These are phyloP conservation scores for Tetragonula clypearis DNA, from an alignment of 1,140 invertebrate species.

Conservation along the genomic window DNA sequence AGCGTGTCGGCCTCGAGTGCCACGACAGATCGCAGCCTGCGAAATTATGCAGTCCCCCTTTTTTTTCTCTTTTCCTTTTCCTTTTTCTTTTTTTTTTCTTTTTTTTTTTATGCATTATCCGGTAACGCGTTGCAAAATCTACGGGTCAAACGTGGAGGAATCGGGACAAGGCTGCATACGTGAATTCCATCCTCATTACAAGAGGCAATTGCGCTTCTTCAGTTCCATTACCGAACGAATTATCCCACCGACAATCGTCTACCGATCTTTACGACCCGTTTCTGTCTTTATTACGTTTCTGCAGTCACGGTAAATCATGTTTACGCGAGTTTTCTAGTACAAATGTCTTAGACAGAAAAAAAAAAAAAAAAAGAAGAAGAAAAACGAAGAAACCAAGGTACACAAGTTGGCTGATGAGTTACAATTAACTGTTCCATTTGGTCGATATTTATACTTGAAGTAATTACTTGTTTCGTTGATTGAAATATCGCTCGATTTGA, in stretches of 20 bases:
- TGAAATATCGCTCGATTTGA: no score
- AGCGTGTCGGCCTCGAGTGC: conserved; percentile 8
- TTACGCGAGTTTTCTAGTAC: background rate
- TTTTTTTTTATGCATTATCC: conserved; percentile 28
- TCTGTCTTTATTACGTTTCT: background rate
- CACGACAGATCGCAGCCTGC: background rate
- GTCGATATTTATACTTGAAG: no score
- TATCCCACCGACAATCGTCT: background rate
- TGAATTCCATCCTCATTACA: conserved; percentile 48
- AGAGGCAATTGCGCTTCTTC: background rate
- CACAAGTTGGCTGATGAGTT: no score
- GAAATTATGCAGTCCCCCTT: conserved; percentile 17
- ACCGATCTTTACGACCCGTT: no score
- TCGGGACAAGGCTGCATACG: conserved; percentile 51
- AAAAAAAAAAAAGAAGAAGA: no score
- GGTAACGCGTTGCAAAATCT: conserved; percentile 54
- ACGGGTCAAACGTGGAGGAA: conserved; percentile 38
- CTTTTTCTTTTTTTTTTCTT: no score
- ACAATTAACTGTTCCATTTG: no score
- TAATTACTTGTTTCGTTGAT: no score
- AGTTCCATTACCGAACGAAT: background rate
- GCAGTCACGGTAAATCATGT: background rate
- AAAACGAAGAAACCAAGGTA: no score
- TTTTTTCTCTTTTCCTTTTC: background rate
- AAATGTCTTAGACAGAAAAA: no score